Base-by-base conservation (phyloP, 2,797 vertebrate genomes). In the Melanotaenia trifasciata region DNA sequence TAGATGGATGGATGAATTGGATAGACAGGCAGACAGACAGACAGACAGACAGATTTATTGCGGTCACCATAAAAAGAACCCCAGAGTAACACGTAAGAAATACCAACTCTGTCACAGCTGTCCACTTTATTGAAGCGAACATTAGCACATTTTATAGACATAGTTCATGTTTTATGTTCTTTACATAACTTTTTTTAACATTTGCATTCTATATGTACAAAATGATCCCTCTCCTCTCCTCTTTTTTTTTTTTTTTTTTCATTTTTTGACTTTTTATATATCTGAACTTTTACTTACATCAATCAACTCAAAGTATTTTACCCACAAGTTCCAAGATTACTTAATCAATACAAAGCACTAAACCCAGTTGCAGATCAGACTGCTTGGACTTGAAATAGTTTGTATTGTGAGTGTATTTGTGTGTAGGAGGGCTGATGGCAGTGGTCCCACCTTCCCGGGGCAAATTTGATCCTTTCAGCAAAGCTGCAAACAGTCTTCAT, bases 391-490 rank as follows among this genome's bases (percentile, higher is more conserved):
- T 77, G 38, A 30, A 53, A 51, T 54, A 80, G 62, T 86, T 79
- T 65, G 51, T 59, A 56, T 45, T 73, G 64, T 82, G 35, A 64
- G 72, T 76, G 64, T 69, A 47, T 73, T 59, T 56, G 73, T 78
- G 85, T 77, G 88, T 88, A 58, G 87, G 89, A 86, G 88, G 71
- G 4, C 59, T 67, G 72, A 83, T 92, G 90, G 86, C 87, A 72
- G 64, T n/a, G 51, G 72, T 89, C 87, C 87, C 50, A 20, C 64
- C 83, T 85, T 87, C 89, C 77, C 63, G 83, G 54, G 72, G 84
- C 61, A 77, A 87, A 84, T 72, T 72, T 61, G 76, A 84, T 89
- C 78, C 80, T 84, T 84, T 67, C 65, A 61, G 72, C 77, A 73
- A 69, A 51, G 74, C 65, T 67, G 72, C 74, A 71, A 84, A 79